A percentile compares a stretch with the other conserved stretches of the same genome.
phyloP scores from a whole-genome alignment of 2,888 invertebrate species.

The Leptinotarsa tumamoca region DNA sequence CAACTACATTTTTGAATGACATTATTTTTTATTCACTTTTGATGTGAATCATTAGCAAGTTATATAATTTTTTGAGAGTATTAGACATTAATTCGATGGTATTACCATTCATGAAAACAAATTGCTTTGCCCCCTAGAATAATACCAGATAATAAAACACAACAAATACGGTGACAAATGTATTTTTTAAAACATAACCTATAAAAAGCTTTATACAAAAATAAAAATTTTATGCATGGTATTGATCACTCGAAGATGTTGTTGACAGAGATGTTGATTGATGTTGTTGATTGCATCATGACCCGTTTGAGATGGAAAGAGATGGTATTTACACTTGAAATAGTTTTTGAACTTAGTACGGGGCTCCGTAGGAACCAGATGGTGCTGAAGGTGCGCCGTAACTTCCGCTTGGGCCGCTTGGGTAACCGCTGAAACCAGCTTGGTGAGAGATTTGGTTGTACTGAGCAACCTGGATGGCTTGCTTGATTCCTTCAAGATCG shows the following conservation, averaged over 20 bases:
- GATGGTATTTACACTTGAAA: slow-evolving; percentile 56
- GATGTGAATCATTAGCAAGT: no score
- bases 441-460: slow-evolving; percentile 78
- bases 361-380: slow-evolving; percentile 62
- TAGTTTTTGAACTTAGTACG: slow-evolving; percentile 56
- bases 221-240: slow-evolving; percentile 60
- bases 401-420: slow-evolving; percentile 65
- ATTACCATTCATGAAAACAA: no score
- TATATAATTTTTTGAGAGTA: no score
- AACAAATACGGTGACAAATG: slow-evolving; percentile 68
- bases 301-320: slow-evolving; percentile 63
- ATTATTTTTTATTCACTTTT: no score
- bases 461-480: slow-evolving; percentile 89
- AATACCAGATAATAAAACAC: slow-evolving; percentile 26
- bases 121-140: no score
- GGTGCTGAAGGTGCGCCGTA: slow-evolving; percentile 72
- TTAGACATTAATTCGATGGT: no score
- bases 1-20: no score
- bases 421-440: slow-evolving; percentile 65
- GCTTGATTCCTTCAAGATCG: slow-evolving; percentile 86
- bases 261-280: slow-evolving; percentile 50
- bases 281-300: slow-evolving; percentile 64
- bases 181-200: slow-evolving; percentile 67
- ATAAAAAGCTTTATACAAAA: slow-evolving; percentile 69
- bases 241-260: slow-evolving; percentile 54